Evolutionary conservation across 2,113 vertebrate genomes (phyloP).

Genomic region (Lynx canadensis): DNA sequence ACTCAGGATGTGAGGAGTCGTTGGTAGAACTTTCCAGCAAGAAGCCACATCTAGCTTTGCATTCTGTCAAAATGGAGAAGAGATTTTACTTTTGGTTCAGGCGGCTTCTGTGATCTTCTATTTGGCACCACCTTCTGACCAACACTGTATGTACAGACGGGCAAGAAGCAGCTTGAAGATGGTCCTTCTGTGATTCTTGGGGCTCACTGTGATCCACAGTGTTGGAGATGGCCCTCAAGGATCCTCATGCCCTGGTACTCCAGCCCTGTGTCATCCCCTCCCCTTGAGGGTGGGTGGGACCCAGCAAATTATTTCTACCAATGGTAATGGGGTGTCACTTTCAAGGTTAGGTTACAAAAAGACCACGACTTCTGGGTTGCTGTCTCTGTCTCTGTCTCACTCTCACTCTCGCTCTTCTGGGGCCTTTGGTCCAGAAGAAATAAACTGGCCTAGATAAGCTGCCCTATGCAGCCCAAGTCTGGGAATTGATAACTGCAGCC

Average conservation of each 20-base stretch:
- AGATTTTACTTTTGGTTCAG: not conserved
- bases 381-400: not conserved
- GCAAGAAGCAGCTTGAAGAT: not conserved
- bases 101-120: constrained; percentile 4
- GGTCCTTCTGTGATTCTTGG: not conserved
- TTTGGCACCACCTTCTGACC: constrained; percentile 47
- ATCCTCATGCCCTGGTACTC: not conserved
- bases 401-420: not conserved
- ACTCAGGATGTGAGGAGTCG: not conserved
- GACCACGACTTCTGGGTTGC: not conserved
- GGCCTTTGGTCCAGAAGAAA: not conserved
- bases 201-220: not conserved
- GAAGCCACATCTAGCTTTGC: not conserved
- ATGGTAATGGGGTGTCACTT: not conserved
- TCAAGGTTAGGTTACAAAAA: not conserved
- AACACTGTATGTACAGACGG: not conserved
- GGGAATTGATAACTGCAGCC: not conserved
- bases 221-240: not conserved
- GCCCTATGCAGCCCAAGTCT: not conserved
- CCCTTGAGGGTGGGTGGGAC: not conserved
- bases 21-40: not conserved
- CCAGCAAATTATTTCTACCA: not conserved
- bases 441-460: not conserved
- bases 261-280: not conserved
- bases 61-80: not conserved